Percentiles rank a stretch among this genome's conserved stretches.
These are phyloP conservation scores for Cryptus armator DNA, from an alignment of 2,888 invertebrate species.

Conservation along the genomic window DNA sequence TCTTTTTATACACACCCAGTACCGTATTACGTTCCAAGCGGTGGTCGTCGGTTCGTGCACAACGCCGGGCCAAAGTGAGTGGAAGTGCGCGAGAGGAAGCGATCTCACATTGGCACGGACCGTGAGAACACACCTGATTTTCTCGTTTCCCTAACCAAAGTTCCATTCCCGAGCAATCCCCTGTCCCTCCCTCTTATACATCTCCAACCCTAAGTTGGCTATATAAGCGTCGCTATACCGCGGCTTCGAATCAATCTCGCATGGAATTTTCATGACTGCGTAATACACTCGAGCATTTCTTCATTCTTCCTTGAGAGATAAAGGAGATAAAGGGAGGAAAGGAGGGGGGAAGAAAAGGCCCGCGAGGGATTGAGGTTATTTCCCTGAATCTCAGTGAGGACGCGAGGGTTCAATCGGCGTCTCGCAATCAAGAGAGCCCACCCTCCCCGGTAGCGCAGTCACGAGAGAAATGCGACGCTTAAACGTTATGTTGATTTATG, in stretches of 20 bases:
- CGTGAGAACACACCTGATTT: conserved; percentile 47
- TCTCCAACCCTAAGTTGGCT: background rate
- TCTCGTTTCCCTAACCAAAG: conserved; percentile 27
- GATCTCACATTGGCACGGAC: conserved; percentile 32
- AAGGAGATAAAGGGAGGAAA: background rate
- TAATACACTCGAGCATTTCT: conserved; percentile 47
- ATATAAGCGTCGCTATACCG: conserved; percentile 19
- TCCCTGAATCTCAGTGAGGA: background rate
- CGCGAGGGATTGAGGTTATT: too few relatives aligned
- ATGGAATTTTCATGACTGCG: conserved; percentile 58
- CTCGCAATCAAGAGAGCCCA: conserved; percentile 12
- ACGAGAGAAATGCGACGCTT: conserved; percentile 15
- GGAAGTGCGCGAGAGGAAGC: conserved; percentile 26
- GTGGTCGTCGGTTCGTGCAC: background rate
- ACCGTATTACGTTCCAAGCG: conserved; percentile 23
- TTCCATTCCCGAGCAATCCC: conserved; percentile 28
- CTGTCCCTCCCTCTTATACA: background rate
- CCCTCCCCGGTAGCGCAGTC: background rate
- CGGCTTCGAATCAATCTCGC: conserved; percentile 50
- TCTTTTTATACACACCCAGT: conserved; percentile 38
- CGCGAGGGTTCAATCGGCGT: background rate
- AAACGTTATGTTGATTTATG: conserved; percentile 28
- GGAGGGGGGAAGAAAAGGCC: background rate
- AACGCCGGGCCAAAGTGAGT: background rate
- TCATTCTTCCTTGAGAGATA: background rate